Evolutionary conservation across 2,797 vertebrate genomes (phyloP).

Genomic region (Falco biarmicus): DNA sequence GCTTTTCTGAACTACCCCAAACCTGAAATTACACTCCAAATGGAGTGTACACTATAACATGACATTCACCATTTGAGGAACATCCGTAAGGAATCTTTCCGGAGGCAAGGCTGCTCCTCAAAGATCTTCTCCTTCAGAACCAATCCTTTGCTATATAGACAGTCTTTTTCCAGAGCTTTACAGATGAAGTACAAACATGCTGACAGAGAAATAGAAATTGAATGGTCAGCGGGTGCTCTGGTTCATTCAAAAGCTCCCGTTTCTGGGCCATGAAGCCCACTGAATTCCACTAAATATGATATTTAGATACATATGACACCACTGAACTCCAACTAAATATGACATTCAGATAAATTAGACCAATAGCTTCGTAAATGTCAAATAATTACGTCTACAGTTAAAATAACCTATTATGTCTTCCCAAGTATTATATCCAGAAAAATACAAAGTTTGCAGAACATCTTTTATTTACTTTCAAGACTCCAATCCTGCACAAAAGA

Average conservation of each 20-base stretch:
- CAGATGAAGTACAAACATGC: conserved; percentile 95
- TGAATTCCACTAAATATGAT: not conserved
- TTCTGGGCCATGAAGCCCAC: not conserved
- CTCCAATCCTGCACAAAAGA: not conserved
- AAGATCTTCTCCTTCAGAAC: conserved; percentile 98
- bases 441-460: not conserved
- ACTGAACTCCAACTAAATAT: not conserved
- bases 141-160: conserved; percentile 91
- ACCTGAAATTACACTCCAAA: not conserved
- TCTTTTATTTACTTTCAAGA: not conserved
- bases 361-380: not conserved
- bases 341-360: not conserved
- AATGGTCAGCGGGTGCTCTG: not conserved
- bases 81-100: conserved; percentile 91
- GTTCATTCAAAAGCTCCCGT: not conserved
- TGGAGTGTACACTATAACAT: not conserved
- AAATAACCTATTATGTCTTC: not conserved
- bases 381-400: not conserved
- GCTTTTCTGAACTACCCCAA: not conserved
- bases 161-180: conserved; percentile 94
- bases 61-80: conserved; percentile 89
- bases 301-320: not conserved
- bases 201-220: conserved; percentile 56
- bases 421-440: not conserved
- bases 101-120: conserved; percentile 93